Conservation (phyloP, 2,797 vertebrate genomes). For the Cirrhinus molitorella region DNA sequence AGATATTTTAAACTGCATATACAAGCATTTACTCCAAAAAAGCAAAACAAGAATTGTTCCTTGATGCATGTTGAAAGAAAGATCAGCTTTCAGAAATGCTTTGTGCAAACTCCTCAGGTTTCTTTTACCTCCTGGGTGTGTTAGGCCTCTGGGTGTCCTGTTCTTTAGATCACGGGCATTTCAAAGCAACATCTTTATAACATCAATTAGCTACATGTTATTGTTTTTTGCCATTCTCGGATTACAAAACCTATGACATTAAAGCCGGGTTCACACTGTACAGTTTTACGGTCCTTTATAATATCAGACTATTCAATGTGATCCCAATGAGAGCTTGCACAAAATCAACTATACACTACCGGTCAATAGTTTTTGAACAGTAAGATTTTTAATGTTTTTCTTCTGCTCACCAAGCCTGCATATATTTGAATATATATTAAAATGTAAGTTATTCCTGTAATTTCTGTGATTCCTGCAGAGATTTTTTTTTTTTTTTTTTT, state of each 20-base stretch:
- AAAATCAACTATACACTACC: neutral
- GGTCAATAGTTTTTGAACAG: no score
- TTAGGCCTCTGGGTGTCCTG: conserved; percentile 26
- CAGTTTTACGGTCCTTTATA: neutral
- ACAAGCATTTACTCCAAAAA: neutral
- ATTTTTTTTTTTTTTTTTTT: no score
- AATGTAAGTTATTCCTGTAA: no score
- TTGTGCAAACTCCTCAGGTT: conserved; percentile 47
- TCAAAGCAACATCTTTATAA: conserved; percentile 18
- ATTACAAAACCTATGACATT: conserved; percentile 21
- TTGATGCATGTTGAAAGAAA: neutral
- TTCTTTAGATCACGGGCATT: conserved; percentile 21
- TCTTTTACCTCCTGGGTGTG: conserved; percentile 31
- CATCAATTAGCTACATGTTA: neutral
- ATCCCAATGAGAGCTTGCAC: neutral
- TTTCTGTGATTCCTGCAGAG: no score
- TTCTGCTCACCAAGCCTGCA: no score
- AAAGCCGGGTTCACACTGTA: conserved; percentile 12
- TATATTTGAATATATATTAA: no score
- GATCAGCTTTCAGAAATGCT: conserved; percentile 35
- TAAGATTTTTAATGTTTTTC: no score
- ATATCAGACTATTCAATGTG: neutral
- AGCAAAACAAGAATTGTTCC: neutral
- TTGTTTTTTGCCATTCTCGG: conserved; percentile 18
- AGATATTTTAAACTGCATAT: neutral